Percentiles rank a stretch among this genome's conserved stretches.
Evolutionary conservation across 1,140 invertebrate species (phyloP).

Genomic region (Nylanderia fulva): DNA sequence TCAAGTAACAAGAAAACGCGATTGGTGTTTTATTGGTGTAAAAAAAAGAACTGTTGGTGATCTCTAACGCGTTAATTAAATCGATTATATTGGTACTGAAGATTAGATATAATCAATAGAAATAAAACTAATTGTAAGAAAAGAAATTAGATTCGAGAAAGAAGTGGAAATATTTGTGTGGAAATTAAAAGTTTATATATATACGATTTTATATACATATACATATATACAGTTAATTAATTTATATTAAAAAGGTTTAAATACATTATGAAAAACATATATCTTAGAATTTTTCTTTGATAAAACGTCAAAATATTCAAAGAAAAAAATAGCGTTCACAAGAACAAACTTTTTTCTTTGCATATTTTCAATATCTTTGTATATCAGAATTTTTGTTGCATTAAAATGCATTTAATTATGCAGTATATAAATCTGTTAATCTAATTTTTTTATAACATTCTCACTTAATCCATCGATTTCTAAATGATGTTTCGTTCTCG

Average conservation of each 20-base stretch:
- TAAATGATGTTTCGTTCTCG: constrained; percentile 62
- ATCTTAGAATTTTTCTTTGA: neutral
- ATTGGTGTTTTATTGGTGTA: constrained; percentile 38
- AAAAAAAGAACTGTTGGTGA: constrained; percentile 17
- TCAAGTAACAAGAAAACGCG: neutral
- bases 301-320: neutral
- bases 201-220: neutral
- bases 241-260: neutral
- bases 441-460: constrained; percentile 45
- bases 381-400: neutral
- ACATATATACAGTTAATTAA: neutral
- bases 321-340: neutral
- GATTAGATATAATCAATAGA: neutral
- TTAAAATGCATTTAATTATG: neutral
- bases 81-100: neutral
- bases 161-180: neutral
- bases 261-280: neutral
- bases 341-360: neutral
- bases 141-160: neutral
- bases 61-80: neutral
- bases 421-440: constrained; percentile 6
- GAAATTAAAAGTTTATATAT: neutral
- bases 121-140: neutral
- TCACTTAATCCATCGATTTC: constrained; percentile 56
- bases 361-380: neutral